Conservation (phyloP, 2,113 vertebrate species). For the Progne subis region DNA sequence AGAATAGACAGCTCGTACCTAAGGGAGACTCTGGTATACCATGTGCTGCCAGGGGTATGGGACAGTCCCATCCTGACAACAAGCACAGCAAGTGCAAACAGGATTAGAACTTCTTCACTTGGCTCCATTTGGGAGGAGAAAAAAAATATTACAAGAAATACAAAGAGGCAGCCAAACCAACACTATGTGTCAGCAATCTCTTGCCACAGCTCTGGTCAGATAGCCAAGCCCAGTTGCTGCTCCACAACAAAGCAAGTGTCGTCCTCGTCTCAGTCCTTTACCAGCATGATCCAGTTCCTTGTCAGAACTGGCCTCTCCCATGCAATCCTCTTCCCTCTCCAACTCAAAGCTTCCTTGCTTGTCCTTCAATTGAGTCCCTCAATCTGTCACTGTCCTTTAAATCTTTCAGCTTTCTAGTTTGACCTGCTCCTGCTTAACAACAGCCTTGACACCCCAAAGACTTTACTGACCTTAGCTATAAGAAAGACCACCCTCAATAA, state of each 20-base stretch:
- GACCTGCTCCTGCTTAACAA: neutral
- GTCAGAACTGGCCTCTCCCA: neutral
- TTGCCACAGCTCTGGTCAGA: neutral
- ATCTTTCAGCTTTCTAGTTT: neutral
- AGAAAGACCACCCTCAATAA: neutral
- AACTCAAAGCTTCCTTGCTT: neutral
- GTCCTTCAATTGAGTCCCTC: neutral
- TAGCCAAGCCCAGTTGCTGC: neutral
- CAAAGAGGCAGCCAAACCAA: neutral
- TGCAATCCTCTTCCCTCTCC: neutral
- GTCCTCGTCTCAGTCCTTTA: neutral
- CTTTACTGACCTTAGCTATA: neutral
- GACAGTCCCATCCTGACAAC: neutral
- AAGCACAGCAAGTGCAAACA: neutral
- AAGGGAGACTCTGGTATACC: neutral
- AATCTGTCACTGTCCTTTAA: neutral
- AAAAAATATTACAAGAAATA: neutral
- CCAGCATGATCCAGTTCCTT: neutral
- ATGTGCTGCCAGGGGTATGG: neutral
- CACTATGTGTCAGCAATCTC: neutral
- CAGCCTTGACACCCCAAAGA: neutral
- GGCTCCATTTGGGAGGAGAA: neutral
- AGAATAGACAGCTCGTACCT: constrained; percentile 91
- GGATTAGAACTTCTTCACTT: neutral
- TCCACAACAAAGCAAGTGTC: neutral